Evolutionary conservation across 2,888 invertebrate species (phyloP), one percentile per base, ranked within the genome.

Genomic region (Hirudinaria manillensis): DNA sequence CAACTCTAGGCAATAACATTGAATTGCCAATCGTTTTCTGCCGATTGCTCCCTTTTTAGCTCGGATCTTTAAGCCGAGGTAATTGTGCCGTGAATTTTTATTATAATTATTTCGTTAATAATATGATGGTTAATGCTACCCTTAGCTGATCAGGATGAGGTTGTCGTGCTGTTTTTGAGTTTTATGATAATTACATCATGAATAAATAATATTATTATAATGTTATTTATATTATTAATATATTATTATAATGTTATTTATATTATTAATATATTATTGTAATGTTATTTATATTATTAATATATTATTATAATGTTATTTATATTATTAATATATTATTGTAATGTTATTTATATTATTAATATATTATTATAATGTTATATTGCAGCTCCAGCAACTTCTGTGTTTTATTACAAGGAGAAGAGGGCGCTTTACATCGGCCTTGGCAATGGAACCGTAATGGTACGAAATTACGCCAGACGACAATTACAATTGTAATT

Each of bases 371-470:
- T 19, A 13, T 61, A 6, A 61, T 61, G 13, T 27, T 3, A 24
- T 27, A 19, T 61, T 10, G n/a, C 78, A 86, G 93, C 93, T 74
- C 92, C 92, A n/a, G 93, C 94, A 80, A 92, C 94, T 0, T 90
- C 93, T 61, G 68, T 96, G 86, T 91, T 91, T 85, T 96, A 94
- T 85, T 92, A 92, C 78, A 90, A 90, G 65, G 93, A 93, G 85
- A 92, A 92, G 19, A 89, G 93, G 79, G 91, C 94, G 81, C 87
- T 99, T 67, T 96, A 95, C 86, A 91, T 99, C 81, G 99, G 98
- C 4, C 90, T 96, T 83, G 95, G 97, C 82, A 97, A 94, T 87
- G 99, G 99, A 78, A 93, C 92, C 7, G 88, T 91, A 79, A 87
- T 88, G 78, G 89, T 89, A 85, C 83, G 84, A 82, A n/a, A 4